Evolutionary conservation across 2,888 invertebrate species (phyloP).

Genomic region (Clepsis dumicolana): DNA sequence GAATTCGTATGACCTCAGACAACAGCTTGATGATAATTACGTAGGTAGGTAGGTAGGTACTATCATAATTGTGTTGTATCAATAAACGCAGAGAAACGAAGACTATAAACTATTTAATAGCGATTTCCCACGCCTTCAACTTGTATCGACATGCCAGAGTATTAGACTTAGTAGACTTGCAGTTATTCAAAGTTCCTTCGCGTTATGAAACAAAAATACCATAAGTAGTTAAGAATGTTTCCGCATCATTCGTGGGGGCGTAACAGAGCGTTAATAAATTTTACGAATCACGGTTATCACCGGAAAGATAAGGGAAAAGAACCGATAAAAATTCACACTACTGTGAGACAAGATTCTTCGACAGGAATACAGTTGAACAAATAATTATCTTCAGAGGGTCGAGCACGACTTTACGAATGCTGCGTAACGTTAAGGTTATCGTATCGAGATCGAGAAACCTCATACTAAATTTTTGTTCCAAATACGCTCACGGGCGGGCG

Average conservation of each 20-base stretch:
- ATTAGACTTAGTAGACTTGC: neutral
- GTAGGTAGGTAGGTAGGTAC: neutral
- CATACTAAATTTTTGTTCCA: no score
- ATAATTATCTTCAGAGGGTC: no score
- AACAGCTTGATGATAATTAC: neutral
- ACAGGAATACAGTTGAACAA: no score
- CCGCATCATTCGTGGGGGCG: slow-evolving; percentile 23
- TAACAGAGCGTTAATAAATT: slow-evolving; percentile 25
- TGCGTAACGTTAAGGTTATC: no score
- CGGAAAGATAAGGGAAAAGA: slow-evolving; percentile 34
- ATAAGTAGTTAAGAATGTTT: slow-evolving; percentile 12
- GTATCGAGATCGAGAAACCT: no score
- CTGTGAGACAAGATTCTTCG: neutral
- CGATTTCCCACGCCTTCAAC: neutral
- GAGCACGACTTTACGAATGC: no score
- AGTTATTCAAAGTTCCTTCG: neutral
- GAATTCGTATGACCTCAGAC: slow-evolving; percentile 5
- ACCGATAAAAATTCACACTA: slow-evolving; percentile 20
- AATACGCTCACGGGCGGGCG: no score
- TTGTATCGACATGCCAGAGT: no score
- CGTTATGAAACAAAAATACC: neutral
- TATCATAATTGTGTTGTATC: slow-evolving; percentile 1
- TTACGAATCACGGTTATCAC: slow-evolving; percentile 26
- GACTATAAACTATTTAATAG: neutral
- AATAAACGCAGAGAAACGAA: neutral